Conservation (phyloP, 2,113 vertebrate genomes). For the Hippocampus abdominalis region DNA sequence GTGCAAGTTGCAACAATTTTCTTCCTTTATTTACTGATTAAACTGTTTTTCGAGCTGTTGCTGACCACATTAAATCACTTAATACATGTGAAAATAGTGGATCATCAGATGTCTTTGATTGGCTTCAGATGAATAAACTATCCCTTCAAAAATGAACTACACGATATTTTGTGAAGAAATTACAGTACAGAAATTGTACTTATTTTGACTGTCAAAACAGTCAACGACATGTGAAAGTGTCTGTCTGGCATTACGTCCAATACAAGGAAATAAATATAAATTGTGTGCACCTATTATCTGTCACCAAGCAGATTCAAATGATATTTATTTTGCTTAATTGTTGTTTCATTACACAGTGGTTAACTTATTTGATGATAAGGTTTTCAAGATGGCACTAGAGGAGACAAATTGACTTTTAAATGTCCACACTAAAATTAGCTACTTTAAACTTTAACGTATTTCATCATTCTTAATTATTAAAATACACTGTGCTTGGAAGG, state of each 20-base stretch:
- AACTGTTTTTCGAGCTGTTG: too few species aligned
- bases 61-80: too few species aligned
- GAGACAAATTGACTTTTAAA: neutral
- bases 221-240: neutral
- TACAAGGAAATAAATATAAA: too few species aligned
- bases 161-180: too few species aligned
- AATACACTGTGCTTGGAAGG: neutral
- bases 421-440: neutral
- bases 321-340: neutral
- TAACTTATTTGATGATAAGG: neutral
- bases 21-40: too few species aligned
- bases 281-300: neutral
- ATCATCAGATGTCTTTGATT: too few species aligned
- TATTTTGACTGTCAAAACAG: neutral
- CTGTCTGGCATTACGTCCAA: neutral
- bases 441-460: neutral
- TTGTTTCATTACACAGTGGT: neutral
- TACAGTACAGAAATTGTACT: neutral
- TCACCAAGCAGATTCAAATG: neutral
- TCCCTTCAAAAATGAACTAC: too few species aligned
- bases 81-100: too few species aligned
- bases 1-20: too few species aligned
- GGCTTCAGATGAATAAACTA: too few species aligned
- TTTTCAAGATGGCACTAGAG: neutral
- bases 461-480: neutral